Conservation (phyloP, 1,140 invertebrate genomes). For the Pseudomyrmex sp. region DNA sequence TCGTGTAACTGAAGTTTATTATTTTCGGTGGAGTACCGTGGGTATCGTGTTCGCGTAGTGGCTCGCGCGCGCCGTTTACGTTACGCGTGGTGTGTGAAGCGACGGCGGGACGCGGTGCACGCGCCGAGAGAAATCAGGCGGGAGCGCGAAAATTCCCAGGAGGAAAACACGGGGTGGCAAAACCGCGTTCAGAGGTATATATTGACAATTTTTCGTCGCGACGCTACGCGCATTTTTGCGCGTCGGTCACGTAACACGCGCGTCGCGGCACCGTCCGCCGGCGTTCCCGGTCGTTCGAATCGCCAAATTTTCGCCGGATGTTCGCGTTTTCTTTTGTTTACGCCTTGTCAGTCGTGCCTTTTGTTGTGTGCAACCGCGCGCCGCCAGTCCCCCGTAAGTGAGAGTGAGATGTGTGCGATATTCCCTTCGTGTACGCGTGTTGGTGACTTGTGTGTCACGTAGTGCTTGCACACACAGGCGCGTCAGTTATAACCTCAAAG, state of each 20-base stretch:
- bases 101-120: constrained; percentile 42
- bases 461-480: constrained; percentile 74
- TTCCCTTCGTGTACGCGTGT: constrained; percentile 60
- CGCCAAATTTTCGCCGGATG: constrained; percentile 56
- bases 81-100: not conserved
- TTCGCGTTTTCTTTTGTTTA: constrained; percentile 82
- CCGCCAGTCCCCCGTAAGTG: constrained; percentile 72
- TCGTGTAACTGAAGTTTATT: constrained; percentile 77
- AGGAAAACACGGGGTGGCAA: constrained; percentile 79
- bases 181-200: constrained; percentile 81
- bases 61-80: constrained; percentile 24
- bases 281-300: constrained; percentile 7
- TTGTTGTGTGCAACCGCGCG: constrained; percentile 81
- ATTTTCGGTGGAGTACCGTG: constrained; percentile 69
- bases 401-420: constrained; percentile 63
- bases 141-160: constrained; percentile 57
- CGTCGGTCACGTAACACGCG: constrained; percentile 50
- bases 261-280: constrained; percentile 37
- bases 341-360: constrained; percentile 83
- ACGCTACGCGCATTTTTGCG: constrained; percentile 73
- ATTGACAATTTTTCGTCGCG: constrained; percentile 79
- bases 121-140: constrained; percentile 41
- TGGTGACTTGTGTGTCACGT: constrained; percentile 72
- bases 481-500: constrained; percentile 80
- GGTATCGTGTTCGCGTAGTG: constrained; percentile 59